Evolutionary conservation across 2,113 vertebrate genomes (phyloP), one percentile per base, ranked within the genome.

Genomic region (Grus americana): DNA sequence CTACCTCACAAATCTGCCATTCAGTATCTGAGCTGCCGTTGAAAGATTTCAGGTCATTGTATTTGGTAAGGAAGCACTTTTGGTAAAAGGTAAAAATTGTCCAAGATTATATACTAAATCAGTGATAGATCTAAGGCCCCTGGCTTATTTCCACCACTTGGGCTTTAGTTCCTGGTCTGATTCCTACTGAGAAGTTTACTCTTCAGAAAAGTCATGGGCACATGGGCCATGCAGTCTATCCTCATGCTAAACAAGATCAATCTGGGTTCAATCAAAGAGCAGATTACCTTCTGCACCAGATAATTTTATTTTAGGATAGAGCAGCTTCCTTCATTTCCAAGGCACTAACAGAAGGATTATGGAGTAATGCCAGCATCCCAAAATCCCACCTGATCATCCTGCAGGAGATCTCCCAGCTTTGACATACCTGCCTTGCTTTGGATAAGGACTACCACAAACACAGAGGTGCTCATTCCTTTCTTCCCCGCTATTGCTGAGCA

Each of bases 91-190:
- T 11, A 88, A 24, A 50, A 32, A 1, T 26, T 50, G 7, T 19
- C n/a, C 54, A 62, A 70, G 46, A 10, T 54, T 52, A 1, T 21
- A 1, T 9, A 4, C 3, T 4, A 10, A 55, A 15, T 12, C 4
- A 4, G 55, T 61, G 36, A 32, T 36, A 91, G 17, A 30, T n/a
- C 36, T 15, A 11, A 32, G 32, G 40, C 44, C 3, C 11, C 8
- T 26, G 34, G 15, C 15, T 61, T 57, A 62, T 34, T 71, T 67
- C 52, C 46, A 36, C 2, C 47, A 1, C 27, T 26, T 47, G 59
- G 49, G 29, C 34, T 75, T 72, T 10, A 17, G 9, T 8, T 86
- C 16, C 22, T 59, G 23, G 19, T 59, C 29, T 1, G 1, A 47
- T 42, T 65, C 32, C 2, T 2, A 0, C 54, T 16, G 38, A 66